Conservation (phyloP, 2,888 invertebrate genomes). For the Antitype chi region DNA sequence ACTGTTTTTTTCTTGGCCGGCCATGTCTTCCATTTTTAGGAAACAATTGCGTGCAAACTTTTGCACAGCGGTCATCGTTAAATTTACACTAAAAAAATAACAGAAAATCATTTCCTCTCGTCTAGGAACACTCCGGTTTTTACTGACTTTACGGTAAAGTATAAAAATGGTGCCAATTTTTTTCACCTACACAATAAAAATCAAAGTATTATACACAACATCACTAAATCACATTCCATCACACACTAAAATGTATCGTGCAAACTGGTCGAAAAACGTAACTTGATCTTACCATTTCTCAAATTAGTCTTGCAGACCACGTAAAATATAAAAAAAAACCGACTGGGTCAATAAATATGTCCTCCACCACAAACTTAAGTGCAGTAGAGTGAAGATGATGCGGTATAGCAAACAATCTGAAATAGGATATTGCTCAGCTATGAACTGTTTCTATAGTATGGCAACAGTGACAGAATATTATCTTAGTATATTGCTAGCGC, state of each 20-base stretch:
- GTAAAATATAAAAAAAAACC: neutral
- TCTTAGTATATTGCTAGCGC: conserved; percentile 38
- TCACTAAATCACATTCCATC: neutral
- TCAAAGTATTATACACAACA: neutral
- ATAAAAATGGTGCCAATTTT: neutral
- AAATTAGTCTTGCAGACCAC: too few species aligned
- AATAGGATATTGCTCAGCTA: conserved; percentile 73
- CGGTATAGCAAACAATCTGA: conserved; percentile 68
- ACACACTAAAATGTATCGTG: neutral
- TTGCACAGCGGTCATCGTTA: too few species aligned
- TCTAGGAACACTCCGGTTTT: neutral
- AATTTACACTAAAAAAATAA: too few species aligned
- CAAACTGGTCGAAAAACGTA: too few species aligned
- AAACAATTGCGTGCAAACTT: too few species aligned
- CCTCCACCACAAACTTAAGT: conserved; percentile 68
- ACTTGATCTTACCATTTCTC: too few species aligned
- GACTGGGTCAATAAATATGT: conserved; percentile 49
- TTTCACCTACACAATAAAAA: neutral
- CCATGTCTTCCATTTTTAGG: too few species aligned
- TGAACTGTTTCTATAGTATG: conserved; percentile 24
- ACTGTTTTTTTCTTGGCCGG: too few species aligned
- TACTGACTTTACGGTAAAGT: neutral
- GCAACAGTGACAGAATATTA: conserved; percentile 43
- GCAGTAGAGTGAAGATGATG: conserved; percentile 70
- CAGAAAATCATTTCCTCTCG: too few species aligned